Evolutionary conservation across 2,888 invertebrate genomes (phyloP), one percentile per base, ranked within the genome.

Genomic region (Parnassius smintheus): DNA sequence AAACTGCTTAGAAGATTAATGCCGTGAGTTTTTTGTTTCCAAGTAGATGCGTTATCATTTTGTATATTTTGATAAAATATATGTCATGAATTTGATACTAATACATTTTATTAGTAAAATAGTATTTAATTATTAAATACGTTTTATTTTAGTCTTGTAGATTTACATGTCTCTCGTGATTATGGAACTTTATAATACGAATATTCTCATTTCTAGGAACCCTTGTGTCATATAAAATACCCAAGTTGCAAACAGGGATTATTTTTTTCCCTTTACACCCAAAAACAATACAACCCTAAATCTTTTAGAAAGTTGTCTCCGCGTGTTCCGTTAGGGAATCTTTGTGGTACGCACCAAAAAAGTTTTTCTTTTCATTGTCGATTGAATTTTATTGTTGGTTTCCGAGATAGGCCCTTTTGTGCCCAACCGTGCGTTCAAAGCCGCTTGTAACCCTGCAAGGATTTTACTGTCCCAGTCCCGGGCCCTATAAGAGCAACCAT

Each of bases 381-480:
- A 89, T 89, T 89, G 88, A 89, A 87, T 86, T 88, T 91, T 91
- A 91, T 91, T 89, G 90, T 89, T 81, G 86, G 89, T 88, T 91
- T 88, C 87, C 83, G 79, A 86, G 86, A 88, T 86, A 84, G 79
- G 78, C 81, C 81, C 89, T 88, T 89, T 91, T 91, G 88, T 90
- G 87, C 79, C 74, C 81, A 88, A 85, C 87, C 86, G 89, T 85
- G 89, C 91, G 91, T 86, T 83, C 80, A 86, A 90, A 89, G 87
- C 86, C 81, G 83, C 83, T 87, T 85, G 87, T 86, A 82, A 76
- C 80, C 76, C 75, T 60, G 59, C 70, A 76, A 74, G 80, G 77
- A 81, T 70, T 76, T 72, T 69, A 74, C 70, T 71, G 74, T 74
- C 75, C 75, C 65, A 72, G 76, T 75, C 75, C 72, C 72, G 68